A percentile compares a stretch with the other conserved stretches of the same genome.
Conservation (phyloP, 2,888 invertebrate genomes). For the Dioctria linearis region DNA sequence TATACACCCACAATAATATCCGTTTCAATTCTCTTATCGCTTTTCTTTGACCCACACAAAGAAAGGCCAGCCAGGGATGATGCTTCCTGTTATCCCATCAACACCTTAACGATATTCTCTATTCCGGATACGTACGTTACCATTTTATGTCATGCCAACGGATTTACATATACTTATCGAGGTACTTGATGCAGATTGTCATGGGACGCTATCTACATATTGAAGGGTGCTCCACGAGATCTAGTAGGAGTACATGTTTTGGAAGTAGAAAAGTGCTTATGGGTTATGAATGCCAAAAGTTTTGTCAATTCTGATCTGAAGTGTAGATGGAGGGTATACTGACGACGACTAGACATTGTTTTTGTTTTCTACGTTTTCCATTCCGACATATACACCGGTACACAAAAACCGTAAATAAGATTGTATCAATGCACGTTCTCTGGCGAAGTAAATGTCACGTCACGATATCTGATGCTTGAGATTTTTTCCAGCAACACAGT, state of each 20-base stretch:
- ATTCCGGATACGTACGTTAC: constrained; percentile 51
- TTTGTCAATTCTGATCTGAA: constrained; percentile 39
- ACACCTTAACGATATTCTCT: constrained; percentile 36
- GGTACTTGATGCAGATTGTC: constrained; percentile 45
- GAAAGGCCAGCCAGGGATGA: background rate
- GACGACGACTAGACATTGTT: constrained; percentile 9
- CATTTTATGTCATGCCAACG: constrained; percentile 50
- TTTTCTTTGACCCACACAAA: background rate
- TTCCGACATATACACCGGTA: background rate
- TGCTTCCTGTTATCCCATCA: constrained; percentile 41
- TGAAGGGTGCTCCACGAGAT: background rate
- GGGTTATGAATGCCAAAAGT: constrained; percentile 50
- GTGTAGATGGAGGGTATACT: background rate
- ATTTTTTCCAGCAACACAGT: constrained; percentile 4
- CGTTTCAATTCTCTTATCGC: constrained; percentile 23
- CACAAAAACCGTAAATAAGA: constrained; percentile 1
- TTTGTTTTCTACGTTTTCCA: background rate
- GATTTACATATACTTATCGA: constrained; percentile 51
- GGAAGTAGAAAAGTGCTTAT: constrained; percentile 42
- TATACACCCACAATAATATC: constrained; percentile 8
- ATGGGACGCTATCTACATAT: background rate
- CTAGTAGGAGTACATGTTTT: background rate
- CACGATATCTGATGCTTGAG: constrained; percentile 8
- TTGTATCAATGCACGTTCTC: constrained; percentile 15
- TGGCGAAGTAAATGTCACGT: background rate